Percentiles rank a stretch among this genome's conserved stretches.
Evolutionary conservation across 2,888 invertebrate species (phyloP).

Genomic region (Corbicula japonica): DNA sequence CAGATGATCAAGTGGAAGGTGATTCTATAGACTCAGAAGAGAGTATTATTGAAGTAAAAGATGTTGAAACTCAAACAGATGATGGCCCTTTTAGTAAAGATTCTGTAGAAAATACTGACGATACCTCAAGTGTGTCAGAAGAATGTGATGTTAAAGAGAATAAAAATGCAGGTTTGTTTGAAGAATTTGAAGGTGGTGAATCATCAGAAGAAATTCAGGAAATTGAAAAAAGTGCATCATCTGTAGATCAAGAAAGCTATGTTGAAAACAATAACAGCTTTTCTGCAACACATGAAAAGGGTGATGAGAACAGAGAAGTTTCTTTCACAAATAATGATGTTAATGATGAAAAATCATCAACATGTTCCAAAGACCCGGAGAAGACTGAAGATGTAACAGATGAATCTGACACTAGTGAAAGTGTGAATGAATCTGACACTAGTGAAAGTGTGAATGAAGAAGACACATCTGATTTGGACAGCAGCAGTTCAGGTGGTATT

Average conservation of each 20-base stretch:
- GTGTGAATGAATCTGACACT: conserved; percentile 7
- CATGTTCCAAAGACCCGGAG: no score
- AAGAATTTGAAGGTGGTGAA: neutral
- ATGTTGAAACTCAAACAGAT: conserved; percentile 55
- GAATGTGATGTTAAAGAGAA: conserved; percentile 1
- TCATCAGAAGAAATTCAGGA: neutral
- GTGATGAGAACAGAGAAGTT: no score
- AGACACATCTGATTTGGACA: neutral
- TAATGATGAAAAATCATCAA: conserved; percentile 1
- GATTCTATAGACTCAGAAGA: conserved; percentile 4
- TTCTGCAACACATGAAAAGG: no score
- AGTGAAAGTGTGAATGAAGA: conserved; percentile 11
- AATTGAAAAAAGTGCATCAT: neutral
- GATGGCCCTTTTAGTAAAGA: neutral
- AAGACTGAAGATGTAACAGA: neutral
- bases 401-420: conserved; percentile 14
- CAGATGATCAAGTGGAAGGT: conserved; percentile 7
- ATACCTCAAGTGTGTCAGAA: neutral
- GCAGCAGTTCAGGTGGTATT: neutral
- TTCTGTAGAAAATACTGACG: neutral
- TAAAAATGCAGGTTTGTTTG: neutral
- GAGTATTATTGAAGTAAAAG: conserved; percentile 56
- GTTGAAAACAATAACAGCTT: no score
- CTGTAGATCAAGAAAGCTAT: neutral
- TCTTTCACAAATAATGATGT: no score